Evolutionary conservation across 2,113 vertebrate species (phyloP), one percentile per base, ranked within the genome.

Genomic region (Salvator merianae): DNA sequence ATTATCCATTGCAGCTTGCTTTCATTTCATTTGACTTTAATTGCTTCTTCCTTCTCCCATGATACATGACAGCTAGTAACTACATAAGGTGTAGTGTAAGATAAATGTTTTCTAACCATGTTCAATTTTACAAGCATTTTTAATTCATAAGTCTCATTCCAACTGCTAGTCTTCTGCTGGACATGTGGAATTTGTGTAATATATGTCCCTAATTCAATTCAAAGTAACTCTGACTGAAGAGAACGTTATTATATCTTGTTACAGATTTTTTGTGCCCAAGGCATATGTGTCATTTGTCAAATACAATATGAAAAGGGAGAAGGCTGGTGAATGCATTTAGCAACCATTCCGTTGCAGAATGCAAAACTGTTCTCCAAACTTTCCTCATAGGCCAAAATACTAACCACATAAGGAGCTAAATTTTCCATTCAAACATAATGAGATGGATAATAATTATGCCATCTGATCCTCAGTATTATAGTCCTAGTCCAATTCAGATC

Each of bases 131-230:
- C 40, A 53, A 43, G 32, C 81, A 62, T 81, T 38, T 81, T 72
- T 59, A 72, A 81, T 55, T 81, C 53, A 72, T 55, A 72, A 62
- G 43, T 59, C 50, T 71, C 55, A 81, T 81, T 55, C 68, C 34
- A 62, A 55, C 79, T 62, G 50, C 26, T 50, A n/a, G 81, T 38
- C 28, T 62, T 43, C 53, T 63, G 53, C 24, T 53, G 62, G 80
- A 62, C 38, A 40, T 20, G 13, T 62, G 59, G 80, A 30, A 36
- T 82, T 43, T 28, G 9, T 82, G 40, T 73, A 70, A 82, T 59
- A 63, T 40, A 82, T 73, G 69, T 12, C 36, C 36, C 81, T 43
- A 82, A 73, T 82, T 62, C 53, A 82, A 73, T 82, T 62, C 53
- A 73, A 72, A 73, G n/a, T 82, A 63, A 47, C 32, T 24, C 14